Conservation (phyloP, 92 coral and sea anemone genomes). For the Paramuricea clavata region DNA sequence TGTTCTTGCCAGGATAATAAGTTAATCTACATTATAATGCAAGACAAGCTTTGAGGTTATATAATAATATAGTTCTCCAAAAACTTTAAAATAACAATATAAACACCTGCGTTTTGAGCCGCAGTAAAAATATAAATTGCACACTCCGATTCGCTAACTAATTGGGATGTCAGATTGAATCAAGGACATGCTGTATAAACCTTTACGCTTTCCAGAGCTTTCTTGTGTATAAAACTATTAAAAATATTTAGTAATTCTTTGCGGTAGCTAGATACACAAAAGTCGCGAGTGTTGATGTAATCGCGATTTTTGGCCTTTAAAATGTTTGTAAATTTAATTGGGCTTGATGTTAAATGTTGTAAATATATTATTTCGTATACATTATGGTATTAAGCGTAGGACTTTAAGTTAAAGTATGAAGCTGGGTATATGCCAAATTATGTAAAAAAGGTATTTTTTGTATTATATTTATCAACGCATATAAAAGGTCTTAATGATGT, state of each 20-base stretch:
- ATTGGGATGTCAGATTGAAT: background rate
- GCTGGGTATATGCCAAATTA: background rate
- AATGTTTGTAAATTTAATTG: background rate
- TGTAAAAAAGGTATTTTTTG: slow-evolving; percentile 20
- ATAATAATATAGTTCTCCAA: background rate
- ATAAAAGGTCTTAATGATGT: background rate
- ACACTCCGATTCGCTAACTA: background rate
- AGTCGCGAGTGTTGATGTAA: background rate
- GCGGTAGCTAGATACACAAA: background rate
- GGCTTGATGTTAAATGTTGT: background rate
- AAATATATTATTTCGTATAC: background rate
- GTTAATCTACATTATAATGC: background rate
- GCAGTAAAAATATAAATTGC: background rate
- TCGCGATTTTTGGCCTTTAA: background rate
- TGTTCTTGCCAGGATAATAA: background rate
- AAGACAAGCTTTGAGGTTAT: background rate
- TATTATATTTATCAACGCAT: slow-evolving; percentile 8
- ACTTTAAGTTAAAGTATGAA: background rate
- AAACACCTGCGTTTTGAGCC: background rate
- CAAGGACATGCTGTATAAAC: background rate
- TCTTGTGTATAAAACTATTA: background rate
- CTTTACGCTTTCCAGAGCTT: background rate
- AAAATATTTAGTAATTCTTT: background rate
- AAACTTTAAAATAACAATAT: background rate
- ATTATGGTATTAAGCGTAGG: background rate